Conservation (phyloP, 2,113 vertebrate genomes). For the Hippocampus guttulatus region DNA sequence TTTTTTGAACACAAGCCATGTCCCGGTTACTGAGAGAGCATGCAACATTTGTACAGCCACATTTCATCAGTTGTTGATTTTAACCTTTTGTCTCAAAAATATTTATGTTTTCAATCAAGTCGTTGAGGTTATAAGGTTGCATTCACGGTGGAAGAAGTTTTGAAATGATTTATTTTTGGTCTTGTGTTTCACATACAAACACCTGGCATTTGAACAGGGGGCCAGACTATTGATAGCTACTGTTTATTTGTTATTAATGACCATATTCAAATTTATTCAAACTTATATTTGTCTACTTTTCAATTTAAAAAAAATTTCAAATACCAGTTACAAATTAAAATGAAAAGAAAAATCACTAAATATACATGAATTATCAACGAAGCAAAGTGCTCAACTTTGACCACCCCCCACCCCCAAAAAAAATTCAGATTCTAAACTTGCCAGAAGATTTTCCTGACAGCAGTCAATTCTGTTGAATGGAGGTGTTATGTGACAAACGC, state of each 20-base stretch:
- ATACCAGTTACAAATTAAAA: too few species aligned
- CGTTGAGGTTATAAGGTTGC: too few species aligned
- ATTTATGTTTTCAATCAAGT: too few species aligned
- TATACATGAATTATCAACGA: not conserved
- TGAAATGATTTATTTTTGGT: too few species aligned
- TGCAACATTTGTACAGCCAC: too few species aligned
- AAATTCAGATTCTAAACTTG: not conserved
- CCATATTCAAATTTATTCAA: not conserved
- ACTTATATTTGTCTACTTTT: too few species aligned
- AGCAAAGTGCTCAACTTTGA: not conserved
- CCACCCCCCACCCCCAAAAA: not conserved
- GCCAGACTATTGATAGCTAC: not conserved
- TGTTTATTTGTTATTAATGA: not conserved
- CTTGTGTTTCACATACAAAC: not conserved
- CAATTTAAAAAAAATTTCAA: too few species aligned
- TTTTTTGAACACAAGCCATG: too few species aligned
- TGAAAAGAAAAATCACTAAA: not conserved
- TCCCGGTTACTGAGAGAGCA: too few species aligned
- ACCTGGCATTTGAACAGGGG: not conserved
- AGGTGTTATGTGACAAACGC: constrained; percentile 42
- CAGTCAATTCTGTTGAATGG: constrained; percentile 11
- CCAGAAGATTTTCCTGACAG: not conserved
- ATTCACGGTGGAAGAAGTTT: too few species aligned
- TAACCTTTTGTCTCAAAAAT: too few species aligned
- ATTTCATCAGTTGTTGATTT: too few species aligned